These are phyloP conservation scores for Eretmocerus hayati DNA, from an alignment of 2,888 invertebrate genomes.

Conservation along the genomic window DNA sequence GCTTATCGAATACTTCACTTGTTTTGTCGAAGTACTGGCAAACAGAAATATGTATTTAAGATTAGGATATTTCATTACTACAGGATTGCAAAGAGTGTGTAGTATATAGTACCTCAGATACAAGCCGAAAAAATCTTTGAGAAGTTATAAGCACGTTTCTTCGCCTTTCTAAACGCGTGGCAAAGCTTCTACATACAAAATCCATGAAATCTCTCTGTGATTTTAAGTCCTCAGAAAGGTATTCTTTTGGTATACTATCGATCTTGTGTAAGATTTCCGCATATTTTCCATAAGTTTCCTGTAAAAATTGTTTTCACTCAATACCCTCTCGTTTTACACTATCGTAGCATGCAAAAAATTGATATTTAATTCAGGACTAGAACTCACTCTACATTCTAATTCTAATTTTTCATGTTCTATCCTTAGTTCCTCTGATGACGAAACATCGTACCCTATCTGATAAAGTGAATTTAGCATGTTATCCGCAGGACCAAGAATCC, in stretches of 20 bases:
- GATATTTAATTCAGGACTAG: neutral
- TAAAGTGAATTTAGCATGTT: conserved; percentile 63
- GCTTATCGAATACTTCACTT: conserved; percentile 60
- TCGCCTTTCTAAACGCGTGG: conserved; percentile 64
- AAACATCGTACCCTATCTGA: conserved; percentile 66
- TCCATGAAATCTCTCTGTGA: conserved; percentile 77
- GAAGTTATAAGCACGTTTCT: conserved; percentile 69
- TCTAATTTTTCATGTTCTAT: conserved; percentile 69
- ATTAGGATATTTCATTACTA: too few relatives aligned
- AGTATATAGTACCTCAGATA: conserved; percentile 67
- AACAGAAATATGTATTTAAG: too few relatives aligned
- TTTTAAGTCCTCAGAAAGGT: conserved; percentile 53
- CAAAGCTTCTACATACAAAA: conserved; percentile 71
- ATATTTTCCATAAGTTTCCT: conserved; percentile 73
- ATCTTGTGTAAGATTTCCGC: conserved; percentile 70
- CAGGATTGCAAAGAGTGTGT: too few relatives aligned
- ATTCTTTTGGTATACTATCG: conserved; percentile 51
- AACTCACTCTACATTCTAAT: conserved; percentile 61
- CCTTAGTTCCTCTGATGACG: conserved; percentile 65
- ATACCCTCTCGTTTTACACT: too few relatives aligned
- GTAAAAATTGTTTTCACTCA: too few relatives aligned
- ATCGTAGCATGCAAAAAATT: too few relatives aligned
- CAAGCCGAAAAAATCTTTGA: conserved; percentile 66
- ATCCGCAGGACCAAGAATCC: conserved; percentile 73
- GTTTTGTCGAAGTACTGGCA: conserved; percentile 60